Conservation (phyloP, 2,888 invertebrate genomes). For the Cordilura impudica region DNA sequence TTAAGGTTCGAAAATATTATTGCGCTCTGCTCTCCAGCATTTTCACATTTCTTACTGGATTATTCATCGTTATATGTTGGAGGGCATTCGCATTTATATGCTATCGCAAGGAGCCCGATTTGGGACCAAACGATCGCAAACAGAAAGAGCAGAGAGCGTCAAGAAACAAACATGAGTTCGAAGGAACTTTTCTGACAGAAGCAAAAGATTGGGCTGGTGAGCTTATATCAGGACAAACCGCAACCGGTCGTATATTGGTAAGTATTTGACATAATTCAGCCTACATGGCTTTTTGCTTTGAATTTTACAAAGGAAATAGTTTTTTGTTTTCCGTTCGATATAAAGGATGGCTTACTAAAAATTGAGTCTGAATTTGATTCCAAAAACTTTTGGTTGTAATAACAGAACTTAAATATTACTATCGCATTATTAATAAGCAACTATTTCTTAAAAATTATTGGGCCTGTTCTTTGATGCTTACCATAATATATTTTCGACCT, state of each 20-base stretch:
- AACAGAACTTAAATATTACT: no score
- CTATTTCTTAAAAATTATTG: no score
- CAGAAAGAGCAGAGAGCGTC: slow-evolving; percentile 94
- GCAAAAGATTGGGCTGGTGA: slow-evolving; percentile 99
- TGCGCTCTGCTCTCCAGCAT: slow-evolving; percentile 98
- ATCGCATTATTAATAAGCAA: no score
- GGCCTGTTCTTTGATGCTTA: no score
- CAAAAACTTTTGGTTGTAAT: no score
- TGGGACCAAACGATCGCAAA: slow-evolving; percentile 94
- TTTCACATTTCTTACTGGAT: slow-evolving; percentile 95
- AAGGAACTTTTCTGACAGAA: slow-evolving; percentile 99
- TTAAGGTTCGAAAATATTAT: slow-evolving; percentile 97
- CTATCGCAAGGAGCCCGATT: slow-evolving; percentile 94
- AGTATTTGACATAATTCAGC: no score
- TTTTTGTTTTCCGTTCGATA: no score
- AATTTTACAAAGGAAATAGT: no score
- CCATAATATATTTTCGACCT: no score
- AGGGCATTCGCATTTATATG: slow-evolving; percentile 94
- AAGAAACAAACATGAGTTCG: slow-evolving; percentile 94
- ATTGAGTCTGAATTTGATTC: no score
- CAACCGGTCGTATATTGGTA: slow-evolving; percentile 98
- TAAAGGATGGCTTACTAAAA: no score
- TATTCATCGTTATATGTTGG: slow-evolving; percentile 96
- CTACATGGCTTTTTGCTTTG: no score
- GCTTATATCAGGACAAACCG: slow-evolving; percentile 99